These are phyloP conservation scores for Andrena dorsata DNA, from an alignment of 2,888 invertebrate species.

Conservation along the genomic window DNA sequence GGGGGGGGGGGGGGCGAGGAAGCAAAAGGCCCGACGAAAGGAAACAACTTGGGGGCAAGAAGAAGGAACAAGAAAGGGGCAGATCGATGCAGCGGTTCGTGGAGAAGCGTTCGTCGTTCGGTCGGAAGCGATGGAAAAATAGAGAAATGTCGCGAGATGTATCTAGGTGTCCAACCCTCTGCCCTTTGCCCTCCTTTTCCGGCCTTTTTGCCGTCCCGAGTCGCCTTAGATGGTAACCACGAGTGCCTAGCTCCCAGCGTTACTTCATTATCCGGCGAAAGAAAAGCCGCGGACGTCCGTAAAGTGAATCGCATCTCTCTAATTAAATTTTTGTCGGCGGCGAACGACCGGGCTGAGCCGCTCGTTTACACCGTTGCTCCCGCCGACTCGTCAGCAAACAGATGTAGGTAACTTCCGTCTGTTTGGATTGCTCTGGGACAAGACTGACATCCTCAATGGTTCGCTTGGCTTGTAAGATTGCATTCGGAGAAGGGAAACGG, in stretches of 20 bases:
- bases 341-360: constrained; percentile 36
- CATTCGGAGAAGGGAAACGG: neutral
- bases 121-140: constrained; percentile 52
- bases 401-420: constrained; percentile 32
- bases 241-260: constrained; percentile 61
- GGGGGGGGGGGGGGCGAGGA: neutral
- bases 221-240: constrained; percentile 40
- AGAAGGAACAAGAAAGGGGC: constrained; percentile 27
- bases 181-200: constrained; percentile 46
- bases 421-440: constrained; percentile 27
- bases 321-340: constrained; percentile 69
- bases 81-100: constrained; percentile 55
- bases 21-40: constrained; percentile 20
- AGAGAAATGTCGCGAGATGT: constrained; percentile 46
- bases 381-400: constrained; percentile 27
- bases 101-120: constrained; percentile 54
- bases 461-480: neutral
- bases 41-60: constrained; percentile 11
- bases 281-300: constrained; percentile 38
- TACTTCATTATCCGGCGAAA: constrained; percentile 65
- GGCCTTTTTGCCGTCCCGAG: constrained; percentile 24
- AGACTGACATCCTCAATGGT: neutral
- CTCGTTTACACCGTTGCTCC: constrained; percentile 47
- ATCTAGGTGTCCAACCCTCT: constrained; percentile 40
- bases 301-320: constrained; percentile 62